Evolutionary conservation across 1,140 invertebrate species (phyloP), one percentile per base, ranked within the genome.

Genomic region (Calosoma granatense): DNA sequence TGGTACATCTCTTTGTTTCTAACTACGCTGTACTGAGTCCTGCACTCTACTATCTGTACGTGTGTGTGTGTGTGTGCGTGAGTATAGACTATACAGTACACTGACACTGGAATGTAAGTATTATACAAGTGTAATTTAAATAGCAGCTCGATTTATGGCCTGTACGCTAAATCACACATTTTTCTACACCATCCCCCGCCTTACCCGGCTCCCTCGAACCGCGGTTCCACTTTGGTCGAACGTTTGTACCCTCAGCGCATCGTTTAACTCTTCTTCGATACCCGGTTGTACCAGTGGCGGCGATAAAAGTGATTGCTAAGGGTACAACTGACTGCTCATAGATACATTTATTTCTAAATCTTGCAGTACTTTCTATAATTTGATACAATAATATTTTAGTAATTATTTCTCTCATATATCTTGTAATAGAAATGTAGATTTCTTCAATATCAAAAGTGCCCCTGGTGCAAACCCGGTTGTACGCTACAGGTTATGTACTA

Each of bases 41-140:
- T n/a, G n/a, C n/a, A n/a, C n/a, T n/a, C n/a, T n/a, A n/a, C n/a
- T 51, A 51, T 51, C 6, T 51, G 43, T 51, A 17, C 17, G 43
- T 51, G 6, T 51, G 43, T 51, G 43, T 51, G 43, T 51, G 43
- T 51, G 6, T 51, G 43, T 51, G 43, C 17, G 43, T 51, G 43
- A 11, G 43, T 51, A 17, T 51, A n/a, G 9, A 36, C n/a, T 9
- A 36, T 9, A 36, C 30, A 9, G n/a, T 9, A 36, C n/a, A n/a
- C 9, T 36, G n/a, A 36, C 9, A 9, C 17, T 51, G 19, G 14
- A 51, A 51, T 51, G 26, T 36, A 36, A 36, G 26, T 36, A 36
- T 36, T 36, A 36, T 36, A n/a, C 6, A 36, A 36, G 26, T 36
- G 26, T 36, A 36, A 36, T 36, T 36, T 36, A 36, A 36, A 36